Evolutionary conservation across 2,888 invertebrate species (phyloP), one percentile per base, ranked within the genome.

Genomic region (Dryobotodes eremita): DNA sequence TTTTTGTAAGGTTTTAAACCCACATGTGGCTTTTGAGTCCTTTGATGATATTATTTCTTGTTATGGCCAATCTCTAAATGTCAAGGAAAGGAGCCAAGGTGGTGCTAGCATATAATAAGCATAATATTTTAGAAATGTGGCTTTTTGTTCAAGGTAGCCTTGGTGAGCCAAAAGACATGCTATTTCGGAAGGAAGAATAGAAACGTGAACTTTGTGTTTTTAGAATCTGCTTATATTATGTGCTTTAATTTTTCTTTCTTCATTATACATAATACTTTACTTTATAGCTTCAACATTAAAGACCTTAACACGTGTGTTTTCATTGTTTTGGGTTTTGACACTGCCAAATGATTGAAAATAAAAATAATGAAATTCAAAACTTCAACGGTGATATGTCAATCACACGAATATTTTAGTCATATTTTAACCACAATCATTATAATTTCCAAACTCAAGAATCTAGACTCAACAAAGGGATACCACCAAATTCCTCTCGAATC

Each of bases 1-100:
- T 61, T 50, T 65, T 65, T 61, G 48, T 53, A 36, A 66, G 23
- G 36, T 61, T 72, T 55, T 17, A 36, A 53, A 79, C 48, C 66
- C 42, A 66, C 55, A 50, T 20, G 46, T 61, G 68, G 31, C 50
- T 84, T 31, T 13, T 46, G 36, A 26, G 53, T 36, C 8, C 20
- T 80, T 82, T 80, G 36, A 66, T 26, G 48, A 55, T 55, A 73
- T 64, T 17, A n/a, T 1, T 46, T 46, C 10, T 31, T 70, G n/a
- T 70, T 20, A 26, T 6, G 6, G 8, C 17, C 42, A 36, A 2
- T 23, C 46, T 20, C n/a, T 31, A n/a, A 61, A 46, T 17, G 48
- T 68, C 23, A 57, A 26, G 13, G 2, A 20, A 53, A 73, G 26
- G 26, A 17, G 17, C 6, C 23, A 15, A 50, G 31, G 5, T 10